Evolutionary conservation across 2,113 vertebrate genomes (phyloP), one percentile per base, ranked within the genome.

Genomic region (Notarius quadriscutis): DNA sequence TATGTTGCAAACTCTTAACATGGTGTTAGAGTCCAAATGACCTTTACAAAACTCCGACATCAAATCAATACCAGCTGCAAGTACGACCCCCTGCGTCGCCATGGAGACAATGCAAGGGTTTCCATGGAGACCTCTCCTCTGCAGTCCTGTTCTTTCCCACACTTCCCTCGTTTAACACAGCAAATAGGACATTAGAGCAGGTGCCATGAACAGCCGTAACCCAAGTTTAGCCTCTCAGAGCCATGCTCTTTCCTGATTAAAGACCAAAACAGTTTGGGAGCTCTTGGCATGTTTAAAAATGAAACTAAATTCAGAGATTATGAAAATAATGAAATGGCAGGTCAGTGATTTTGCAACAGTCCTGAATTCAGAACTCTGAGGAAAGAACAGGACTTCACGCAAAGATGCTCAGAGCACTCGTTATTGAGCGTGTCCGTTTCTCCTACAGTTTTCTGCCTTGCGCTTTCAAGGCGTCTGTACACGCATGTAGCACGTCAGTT

Each of bases 71-170:
- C 75, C 17, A 75, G 67, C 20, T 57, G 87, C 17, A 50, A 83
- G 83, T 79, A 71, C 60, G 72, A 86, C 86, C 78, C 69, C 65
- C 53, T 30, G 75, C 60, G 51, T 89, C 87, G 84, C 87, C 86
- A 87, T 90, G 88, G 89, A 90, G 88, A 89, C 88, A 63, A 83
- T 53, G 65, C 80, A 78, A 78, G 84, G 34, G 84, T 91, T 85
- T 86, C 89, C 91, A 91, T 86, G 87, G 91, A 89, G 85, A 90
- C 81, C 72, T 83, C 50, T 80, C 65, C 71, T 83, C 83, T 81
- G 77, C 88, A 79, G 84, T 69, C 71, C 51, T 34, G 65, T 74
- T 77, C 57, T 83, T 78, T 58, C 72, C 58, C 14, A 72, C 71
- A 69, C 55, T 50, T 62, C 57, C 82, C 75, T 75, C 41, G 48